A percentile compares a stretch with the other conserved stretches of the same genome.
These are phyloP conservation scores for Phymatocera aterrima DNA, from an alignment of 2,888 invertebrate species.

Conservation along the genomic window DNA sequence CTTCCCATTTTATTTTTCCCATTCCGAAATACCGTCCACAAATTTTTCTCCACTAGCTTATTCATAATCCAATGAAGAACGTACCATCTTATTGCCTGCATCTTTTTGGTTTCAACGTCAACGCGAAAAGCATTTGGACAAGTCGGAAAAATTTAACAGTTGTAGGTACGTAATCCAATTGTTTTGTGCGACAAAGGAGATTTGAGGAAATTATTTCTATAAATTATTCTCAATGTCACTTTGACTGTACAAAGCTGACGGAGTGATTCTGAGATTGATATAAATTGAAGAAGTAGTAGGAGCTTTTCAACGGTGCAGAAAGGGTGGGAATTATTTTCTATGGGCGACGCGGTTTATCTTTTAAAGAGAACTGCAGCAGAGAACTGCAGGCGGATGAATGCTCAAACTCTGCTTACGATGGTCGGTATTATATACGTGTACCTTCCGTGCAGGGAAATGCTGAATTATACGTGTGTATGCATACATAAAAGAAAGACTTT, in stretches of 20 bases:
- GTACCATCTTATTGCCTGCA: no score
- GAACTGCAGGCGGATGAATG: not conserved
- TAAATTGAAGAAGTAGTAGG: constrained; percentile 4
- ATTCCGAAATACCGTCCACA: no score
- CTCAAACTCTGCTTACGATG: not conserved
- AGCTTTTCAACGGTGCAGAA: not conserved
- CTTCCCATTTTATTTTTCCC: no score
- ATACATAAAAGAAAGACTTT: constrained; percentile 2
- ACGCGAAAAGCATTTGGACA: no score
- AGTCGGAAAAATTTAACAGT: no score
- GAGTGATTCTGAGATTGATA: not conserved
- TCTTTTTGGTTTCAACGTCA: no score
- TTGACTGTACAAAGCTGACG: not conserved
- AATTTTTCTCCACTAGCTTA: no score
- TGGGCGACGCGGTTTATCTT: constrained; percentile 3
- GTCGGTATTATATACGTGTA: not conserved
- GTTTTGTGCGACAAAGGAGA: not conserved
- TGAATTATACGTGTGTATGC: not conserved
- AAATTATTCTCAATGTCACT: no score
- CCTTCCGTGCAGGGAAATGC: not conserved
- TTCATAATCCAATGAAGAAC: no score
- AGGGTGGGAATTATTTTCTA: not conserved
- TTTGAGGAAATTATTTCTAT: not conserved
- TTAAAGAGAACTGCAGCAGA: constrained; percentile 4
- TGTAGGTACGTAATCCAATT: no score